Evolutionary conservation across 2,113 vertebrate genomes (phyloP).

Genomic region (Rutilus rutilus): DNA sequence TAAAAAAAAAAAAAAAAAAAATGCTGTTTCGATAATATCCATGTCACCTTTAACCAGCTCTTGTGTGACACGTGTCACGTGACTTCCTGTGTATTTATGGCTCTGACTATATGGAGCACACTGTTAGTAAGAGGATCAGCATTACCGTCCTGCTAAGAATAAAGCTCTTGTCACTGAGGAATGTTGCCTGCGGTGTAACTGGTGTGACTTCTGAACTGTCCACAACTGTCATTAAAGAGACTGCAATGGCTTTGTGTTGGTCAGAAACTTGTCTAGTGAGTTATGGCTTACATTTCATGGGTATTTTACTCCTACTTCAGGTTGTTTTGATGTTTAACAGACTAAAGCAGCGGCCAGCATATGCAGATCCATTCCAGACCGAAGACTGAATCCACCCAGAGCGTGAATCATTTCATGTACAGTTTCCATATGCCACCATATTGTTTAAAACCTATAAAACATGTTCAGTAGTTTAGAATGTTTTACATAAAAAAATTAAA

Average conservation of each 20-base stretch:
- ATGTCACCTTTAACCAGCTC: conserved; percentile 4
- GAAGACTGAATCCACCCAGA: neutral
- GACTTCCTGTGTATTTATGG: conserved; percentile 34
- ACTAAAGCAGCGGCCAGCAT: neutral
- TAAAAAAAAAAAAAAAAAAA: no score
- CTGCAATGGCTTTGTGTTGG: neutral
- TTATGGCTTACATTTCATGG: neutral
- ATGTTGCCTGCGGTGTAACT: conserved; percentile 52
- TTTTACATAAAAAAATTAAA: neutral
- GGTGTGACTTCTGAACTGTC: conserved; percentile 58
- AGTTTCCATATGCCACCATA: neutral
- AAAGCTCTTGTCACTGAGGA: conserved; percentile 54
- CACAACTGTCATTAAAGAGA: conserved; percentile 54
- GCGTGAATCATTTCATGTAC: neutral
- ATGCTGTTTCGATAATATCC: neutral
- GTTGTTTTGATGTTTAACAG: conserved; percentile 16
- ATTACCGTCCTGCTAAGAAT: conserved; percentile 52
- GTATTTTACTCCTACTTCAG: neutral
- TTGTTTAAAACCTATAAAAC: neutral
- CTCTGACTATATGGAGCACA: conserved; percentile 36
- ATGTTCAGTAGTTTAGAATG: neutral
- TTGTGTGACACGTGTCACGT: neutral
- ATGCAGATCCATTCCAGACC: neutral
- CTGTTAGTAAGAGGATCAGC: conserved; percentile 55
- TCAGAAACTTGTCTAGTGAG: neutral